phyloP scores from a whole-genome alignment of 2,797 vertebrate genomes.

The Nyctibius grandis region DNA sequence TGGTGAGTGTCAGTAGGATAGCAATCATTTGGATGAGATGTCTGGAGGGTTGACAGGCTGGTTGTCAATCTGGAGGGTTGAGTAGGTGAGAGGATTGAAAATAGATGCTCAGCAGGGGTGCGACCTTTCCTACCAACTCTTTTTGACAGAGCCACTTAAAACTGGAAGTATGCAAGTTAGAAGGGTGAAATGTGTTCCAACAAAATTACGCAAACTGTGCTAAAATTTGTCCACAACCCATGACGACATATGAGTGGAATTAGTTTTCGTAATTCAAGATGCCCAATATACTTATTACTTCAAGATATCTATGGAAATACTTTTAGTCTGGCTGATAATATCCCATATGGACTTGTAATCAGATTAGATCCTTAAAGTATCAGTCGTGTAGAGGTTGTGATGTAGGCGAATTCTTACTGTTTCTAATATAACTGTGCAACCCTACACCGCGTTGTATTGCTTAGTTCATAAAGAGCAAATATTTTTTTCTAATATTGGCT shows the following conservation, averaged over 20 bases:
- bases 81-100: neutral
- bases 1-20: neutral
- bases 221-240: neutral
- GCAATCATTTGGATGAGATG: conserved; percentile 8
- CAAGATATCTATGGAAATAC: neutral
- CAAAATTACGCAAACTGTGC: neutral
- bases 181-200: neutral
- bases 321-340: neutral
- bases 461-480: neutral
- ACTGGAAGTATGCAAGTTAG: neutral
- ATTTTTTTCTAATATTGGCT: neutral
- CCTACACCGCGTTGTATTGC: neutral
- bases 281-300: neutral
- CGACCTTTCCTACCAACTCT: neutral
- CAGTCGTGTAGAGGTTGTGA: neutral
- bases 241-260: neutral
- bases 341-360: neutral
- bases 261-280: neutral
- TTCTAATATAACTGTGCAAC: neutral
- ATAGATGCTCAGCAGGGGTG: neutral
- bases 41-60: conserved; percentile 9
- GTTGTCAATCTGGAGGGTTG: too few species aligned
- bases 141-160: conserved; percentile 25
- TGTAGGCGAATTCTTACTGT: neutral
- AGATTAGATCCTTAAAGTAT: neutral